Percentiles rank a stretch among this genome's conserved stretches.
phyloP scores from a whole-genome alignment of 2,113 vertebrate genomes.

The Steatornis caripensis region DNA sequence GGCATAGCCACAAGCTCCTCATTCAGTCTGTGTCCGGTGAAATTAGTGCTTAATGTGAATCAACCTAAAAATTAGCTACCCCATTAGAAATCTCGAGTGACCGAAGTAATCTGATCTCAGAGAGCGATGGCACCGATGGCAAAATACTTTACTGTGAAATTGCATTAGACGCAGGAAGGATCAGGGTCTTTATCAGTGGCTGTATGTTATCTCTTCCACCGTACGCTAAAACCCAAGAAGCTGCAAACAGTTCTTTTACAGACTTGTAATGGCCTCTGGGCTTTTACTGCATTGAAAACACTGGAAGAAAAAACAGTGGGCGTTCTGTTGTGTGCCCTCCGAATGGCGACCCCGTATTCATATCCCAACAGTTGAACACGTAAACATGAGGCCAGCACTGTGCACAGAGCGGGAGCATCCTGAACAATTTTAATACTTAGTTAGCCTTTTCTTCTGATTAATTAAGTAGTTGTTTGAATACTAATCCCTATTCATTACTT shows the following conservation, averaged over 20 bases:
- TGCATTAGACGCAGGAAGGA: neutral
- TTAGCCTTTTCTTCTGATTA: neutral
- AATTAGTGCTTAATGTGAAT: neutral
- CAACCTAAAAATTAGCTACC: neutral
- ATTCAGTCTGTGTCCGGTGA: neutral
- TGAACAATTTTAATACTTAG: neutral
- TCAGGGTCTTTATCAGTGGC: neutral
- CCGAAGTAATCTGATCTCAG: neutral
- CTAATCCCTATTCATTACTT: neutral
- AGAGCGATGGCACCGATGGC: neutral
- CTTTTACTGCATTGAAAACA: neutral
- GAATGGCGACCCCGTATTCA: rapidly evolving
- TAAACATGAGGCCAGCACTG: neutral
- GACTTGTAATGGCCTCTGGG: neutral
- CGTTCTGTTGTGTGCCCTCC: neutral
- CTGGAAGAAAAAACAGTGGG: no score
- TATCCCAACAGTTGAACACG: rapidly evolving
- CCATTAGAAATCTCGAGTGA: neutral
- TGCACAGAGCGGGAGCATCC: neutral
- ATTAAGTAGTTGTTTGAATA: neutral
- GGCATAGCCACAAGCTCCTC: neutral
- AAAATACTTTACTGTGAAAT: neutral
- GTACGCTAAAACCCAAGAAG: neutral
- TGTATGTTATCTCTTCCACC: neutral
- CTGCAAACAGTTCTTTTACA: neutral